Evolutionary conservation across 2,797 vertebrate species (phyloP).

Genomic region (Tapera naevia): DNA sequence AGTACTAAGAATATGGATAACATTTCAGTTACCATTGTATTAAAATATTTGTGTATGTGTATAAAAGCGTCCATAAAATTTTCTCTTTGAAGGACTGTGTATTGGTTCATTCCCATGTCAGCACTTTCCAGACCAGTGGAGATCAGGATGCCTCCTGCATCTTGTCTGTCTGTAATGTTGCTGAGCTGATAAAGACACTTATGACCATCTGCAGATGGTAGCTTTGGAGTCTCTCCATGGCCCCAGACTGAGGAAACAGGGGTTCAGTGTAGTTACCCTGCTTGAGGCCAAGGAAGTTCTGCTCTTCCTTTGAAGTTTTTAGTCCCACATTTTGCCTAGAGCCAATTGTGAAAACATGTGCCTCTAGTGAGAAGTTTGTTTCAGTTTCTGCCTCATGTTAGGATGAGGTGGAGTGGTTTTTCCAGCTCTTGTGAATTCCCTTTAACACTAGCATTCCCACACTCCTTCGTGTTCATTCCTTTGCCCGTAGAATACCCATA

Average conservation of each 20-base stretch:
- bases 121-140: not conserved
- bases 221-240: not conserved
- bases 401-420: not conserved
- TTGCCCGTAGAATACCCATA: not conserved
- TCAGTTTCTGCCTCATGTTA: not conserved
- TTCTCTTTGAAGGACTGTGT: conserved; percentile 57
- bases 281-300: not conserved
- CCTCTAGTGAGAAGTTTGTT: not conserved
- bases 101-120: conserved; percentile 35
- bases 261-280: not conserved
- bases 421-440: not conserved
- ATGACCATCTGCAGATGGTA: rapidly evolving
- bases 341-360: rapidly evolving
- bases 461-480: not conserved
- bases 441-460: not conserved
- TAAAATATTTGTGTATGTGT: conserved; percentile 85
- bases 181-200: not conserved
- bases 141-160: not conserved
- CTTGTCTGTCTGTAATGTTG: rapidly evolving
- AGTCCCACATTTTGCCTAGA: not conserved
- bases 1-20: conserved; percentile 91
- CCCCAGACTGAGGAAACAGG: not conserved
- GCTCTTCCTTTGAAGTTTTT: not conserved
- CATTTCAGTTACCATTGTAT: conserved; percentile 88
- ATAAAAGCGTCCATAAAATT: conserved; percentile 68